Evolutionary conservation across 2,113 vertebrate genomes (phyloP), one percentile per base, ranked within the genome.

Genomic region (Catharus minimus): DNA sequence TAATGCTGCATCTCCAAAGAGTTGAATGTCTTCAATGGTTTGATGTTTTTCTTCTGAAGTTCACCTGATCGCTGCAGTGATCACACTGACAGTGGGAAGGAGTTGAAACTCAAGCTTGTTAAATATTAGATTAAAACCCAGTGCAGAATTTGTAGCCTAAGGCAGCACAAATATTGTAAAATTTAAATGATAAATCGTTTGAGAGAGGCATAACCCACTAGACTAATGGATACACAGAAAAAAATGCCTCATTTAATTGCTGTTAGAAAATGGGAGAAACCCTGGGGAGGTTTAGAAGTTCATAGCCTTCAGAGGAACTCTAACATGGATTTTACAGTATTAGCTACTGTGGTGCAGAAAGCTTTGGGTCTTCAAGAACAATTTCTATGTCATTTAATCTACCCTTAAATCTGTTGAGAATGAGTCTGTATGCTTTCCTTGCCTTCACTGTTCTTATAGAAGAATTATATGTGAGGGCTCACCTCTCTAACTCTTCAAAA

Each of bases 161-260:
- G 57, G 86, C 72, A 2, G 2, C 41, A 58, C 23, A 78, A 85
- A 88, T 69, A 74, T 32, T 93, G 46, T 85, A 78, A 93, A 89
- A 75, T 88, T 56, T 91, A 74, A 88, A 80, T 64, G 55, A 67
- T 87, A 80, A 73, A 94, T 86, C 14, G 55, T 95, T 88, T 83
- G 68, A 89, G 84, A 78, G 36, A 80, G 52, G 23, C 16, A 62
- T 92, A 88, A 86, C 50, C 46, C 41, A 24, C 27, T 66, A 76
- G 57, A 64, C 71, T 90, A 91, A 58, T 93, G 72, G 86, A 62
- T 82, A 44, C 57, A 58, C 20, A 58, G 41, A 14, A 84, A 69
- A 69, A 95, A 91, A 64, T 4, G 12, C 11, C 50, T 92, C 39
- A 60, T 86, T 94, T 95, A 91, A 80, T 87, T 94, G 67, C 83